Conservation (phyloP, 2,113 vertebrate genomes). For the Gadus chalcogrammus region DNA sequence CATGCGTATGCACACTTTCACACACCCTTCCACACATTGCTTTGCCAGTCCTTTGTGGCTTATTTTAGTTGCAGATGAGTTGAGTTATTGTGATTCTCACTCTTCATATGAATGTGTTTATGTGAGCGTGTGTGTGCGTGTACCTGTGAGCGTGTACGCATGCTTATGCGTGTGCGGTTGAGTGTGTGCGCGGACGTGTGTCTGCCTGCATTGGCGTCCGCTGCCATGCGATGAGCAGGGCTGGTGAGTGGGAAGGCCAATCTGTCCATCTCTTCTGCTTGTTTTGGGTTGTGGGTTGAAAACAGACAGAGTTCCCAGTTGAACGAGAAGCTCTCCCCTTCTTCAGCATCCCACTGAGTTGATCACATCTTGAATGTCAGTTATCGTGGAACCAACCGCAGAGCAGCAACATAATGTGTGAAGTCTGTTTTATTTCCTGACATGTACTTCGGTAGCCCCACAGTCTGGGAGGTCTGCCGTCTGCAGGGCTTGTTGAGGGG, state of each 20-base stretch:
- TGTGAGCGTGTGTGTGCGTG: slow-evolving; percentile 11
- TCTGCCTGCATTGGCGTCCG: slow-evolving; percentile 14
- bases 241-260: slow-evolving; percentile 37
- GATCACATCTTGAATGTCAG: too few relatives aligned
- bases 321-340: slow-evolving; percentile 10
- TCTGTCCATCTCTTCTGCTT: slow-evolving; percentile 31
- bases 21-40: slow-evolving; percentile 20
- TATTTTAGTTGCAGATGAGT: slow-evolving; percentile 53
- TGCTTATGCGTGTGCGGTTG: slow-evolving; percentile 17
- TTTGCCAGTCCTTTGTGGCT: slow-evolving; percentile 50
- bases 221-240: background rate
- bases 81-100: slow-evolving; percentile 53
- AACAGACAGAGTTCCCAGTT: slow-evolving; percentile 2
- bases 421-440: too few relatives aligned
- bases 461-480: too few relatives aligned
- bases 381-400: too few relatives aligned
- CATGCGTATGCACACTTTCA: slow-evolving; percentile 43
- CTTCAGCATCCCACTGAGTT: too few relatives aligned
- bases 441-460: too few relatives aligned
- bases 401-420: too few relatives aligned
- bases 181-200: background rate
- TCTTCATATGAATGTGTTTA: background rate
- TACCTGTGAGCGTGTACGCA: slow-evolving; percentile 25
- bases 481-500: too few relatives aligned
- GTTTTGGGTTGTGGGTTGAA: slow-evolving; percentile 1